Evolutionary conservation across 2,797 vertebrate genomes (phyloP), one percentile per base, ranked within the genome.

Genomic region (Salmo trutta): DNA sequence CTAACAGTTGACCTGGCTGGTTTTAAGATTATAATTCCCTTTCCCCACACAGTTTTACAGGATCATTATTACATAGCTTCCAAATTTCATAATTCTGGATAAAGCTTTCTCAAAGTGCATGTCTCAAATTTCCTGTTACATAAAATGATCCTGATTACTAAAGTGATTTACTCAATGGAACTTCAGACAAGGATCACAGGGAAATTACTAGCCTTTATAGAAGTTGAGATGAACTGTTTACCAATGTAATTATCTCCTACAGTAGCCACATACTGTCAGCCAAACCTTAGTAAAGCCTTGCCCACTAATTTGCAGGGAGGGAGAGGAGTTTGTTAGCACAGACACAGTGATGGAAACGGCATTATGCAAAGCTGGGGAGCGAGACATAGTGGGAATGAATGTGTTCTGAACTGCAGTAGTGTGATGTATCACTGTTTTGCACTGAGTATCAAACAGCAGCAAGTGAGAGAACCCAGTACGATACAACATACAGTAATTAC

Each of bases 401-500:
- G 78, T 52, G 80, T 76, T 71, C 80, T 82, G 83, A 77, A 86
- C 80, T 72, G 72, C 21, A 64, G 59, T 64, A 10, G 21, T 62
- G 21, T 62, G n/a, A 62, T 62, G 59, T 24, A 21, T 62, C 59
- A 62, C 59, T 10, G 12, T 19, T 62, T 62, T 10, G 21, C 21
- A 62, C n/a, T 24, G 21, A 62, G 59, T 24, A 64, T 80, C 79
- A 77, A 78, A 81, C 78, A 86, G 82, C 84, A 88, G 70, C 59
- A 36, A 47, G 41, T 47, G 65, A 76, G 78, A 81, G 79, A 73
- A 31, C 19, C 47, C 59, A 24, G 59, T 64, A 64, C 12, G 15
- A 64, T 71, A 24, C 69, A 71, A 71, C 69, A 71, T 53, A 24
- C 41, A 71, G 80, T 88, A 88, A 88, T 86, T 82, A 87, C 75